Conservation (phyloP, 2,888 invertebrate genomes). For the Ophion obscuratus region DNA sequence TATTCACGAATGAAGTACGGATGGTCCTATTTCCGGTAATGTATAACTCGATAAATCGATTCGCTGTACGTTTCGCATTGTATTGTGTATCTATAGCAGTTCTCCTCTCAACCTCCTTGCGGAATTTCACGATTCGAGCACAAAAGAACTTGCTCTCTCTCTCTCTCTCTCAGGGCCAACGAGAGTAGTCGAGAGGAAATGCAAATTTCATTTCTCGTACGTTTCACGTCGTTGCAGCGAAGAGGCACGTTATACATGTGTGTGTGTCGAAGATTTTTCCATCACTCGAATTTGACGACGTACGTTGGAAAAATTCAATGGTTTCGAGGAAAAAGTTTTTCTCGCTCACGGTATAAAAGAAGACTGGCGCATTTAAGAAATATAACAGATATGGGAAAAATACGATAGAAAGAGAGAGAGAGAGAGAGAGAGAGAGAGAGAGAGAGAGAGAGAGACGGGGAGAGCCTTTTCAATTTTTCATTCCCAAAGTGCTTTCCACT, state of each 20-base stretch:
- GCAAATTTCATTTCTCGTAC: background rate
- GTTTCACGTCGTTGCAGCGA: too few species aligned
- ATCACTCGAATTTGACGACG: constrained; percentile 27
- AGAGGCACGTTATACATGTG: too few species aligned
- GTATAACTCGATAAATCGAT: too few species aligned
- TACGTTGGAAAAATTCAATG: constrained; percentile 21
- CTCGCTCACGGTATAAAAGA: constrained; percentile 24
- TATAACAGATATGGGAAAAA: constrained; percentile 28
- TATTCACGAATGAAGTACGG: too few species aligned
- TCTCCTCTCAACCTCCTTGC: too few species aligned
- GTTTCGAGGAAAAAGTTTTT: constrained; percentile 37
- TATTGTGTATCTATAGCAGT: too few species aligned
- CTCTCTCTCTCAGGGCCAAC: too few species aligned
- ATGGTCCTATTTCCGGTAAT: too few species aligned
- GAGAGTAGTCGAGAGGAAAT: too few species aligned
- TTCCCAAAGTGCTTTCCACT: constrained; percentile 44
- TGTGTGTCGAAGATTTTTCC: constrained; percentile 14
- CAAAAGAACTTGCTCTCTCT: too few species aligned
- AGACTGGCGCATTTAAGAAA: constrained; percentile 19
- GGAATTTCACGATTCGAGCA: too few species aligned
- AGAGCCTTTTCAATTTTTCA: constrained; percentile 58
- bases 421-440: background rate
- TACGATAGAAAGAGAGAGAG: background rate
- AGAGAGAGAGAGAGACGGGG: background rate
- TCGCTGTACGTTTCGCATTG: too few species aligned